A percentile compares a stretch with the other conserved stretches of the same genome.
Conservation (phyloP, 2,888 invertebrate species). For the Fissipunctia ypsillon region DNA sequence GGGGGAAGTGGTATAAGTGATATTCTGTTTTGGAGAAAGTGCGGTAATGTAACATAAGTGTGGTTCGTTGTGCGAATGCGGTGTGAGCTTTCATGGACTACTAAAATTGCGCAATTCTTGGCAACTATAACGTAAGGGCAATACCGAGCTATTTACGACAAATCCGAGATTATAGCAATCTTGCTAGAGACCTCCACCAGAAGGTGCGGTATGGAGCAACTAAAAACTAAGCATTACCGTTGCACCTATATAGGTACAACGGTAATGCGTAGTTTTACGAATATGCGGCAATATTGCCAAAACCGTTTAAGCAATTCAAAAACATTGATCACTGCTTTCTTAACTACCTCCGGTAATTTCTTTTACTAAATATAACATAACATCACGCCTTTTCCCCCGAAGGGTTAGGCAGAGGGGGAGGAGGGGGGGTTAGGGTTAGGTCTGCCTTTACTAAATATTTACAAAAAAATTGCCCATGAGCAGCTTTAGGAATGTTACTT, state of each 20-base stretch:
- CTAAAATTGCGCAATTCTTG: neutral
- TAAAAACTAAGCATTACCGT: neutral
- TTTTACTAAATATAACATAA: no score
- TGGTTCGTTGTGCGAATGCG: neutral
- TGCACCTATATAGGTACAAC: no score
- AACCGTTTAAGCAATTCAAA: neutral
- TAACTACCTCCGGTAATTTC: neutral
- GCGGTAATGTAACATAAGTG: neutral
- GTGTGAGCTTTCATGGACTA: neutral
- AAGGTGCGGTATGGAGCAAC: neutral
- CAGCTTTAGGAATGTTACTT: neutral
- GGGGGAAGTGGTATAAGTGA: neutral
- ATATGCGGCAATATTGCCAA: neutral
- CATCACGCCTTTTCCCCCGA: no score
- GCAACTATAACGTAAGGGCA: no score
- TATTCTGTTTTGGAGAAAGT: conserved; percentile 2
- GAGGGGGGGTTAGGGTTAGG: no score
- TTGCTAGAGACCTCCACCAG: neutral
- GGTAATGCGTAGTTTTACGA: no score
- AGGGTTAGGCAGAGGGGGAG: no score
- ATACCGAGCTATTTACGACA: neutral
- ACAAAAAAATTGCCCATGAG: neutral
- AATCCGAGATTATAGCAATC: neutral
- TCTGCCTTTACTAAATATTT: no score
- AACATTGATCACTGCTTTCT: neutral